Conservation (phyloP, 2,888 invertebrate genomes). For the Heterodera filipjevi region DNA sequence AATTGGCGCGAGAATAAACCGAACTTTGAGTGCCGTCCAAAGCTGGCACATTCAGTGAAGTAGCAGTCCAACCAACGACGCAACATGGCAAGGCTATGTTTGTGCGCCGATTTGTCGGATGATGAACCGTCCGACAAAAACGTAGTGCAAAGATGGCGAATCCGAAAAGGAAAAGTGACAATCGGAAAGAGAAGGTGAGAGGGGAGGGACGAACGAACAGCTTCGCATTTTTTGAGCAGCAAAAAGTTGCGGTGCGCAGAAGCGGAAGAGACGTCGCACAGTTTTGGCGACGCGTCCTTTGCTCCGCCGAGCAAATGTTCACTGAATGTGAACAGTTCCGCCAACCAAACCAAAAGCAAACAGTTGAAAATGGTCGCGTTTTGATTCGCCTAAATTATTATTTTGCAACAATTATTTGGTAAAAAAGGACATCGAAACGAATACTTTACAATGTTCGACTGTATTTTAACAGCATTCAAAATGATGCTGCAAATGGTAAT, state of each 20-base stretch:
- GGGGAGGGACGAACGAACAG: constrained; percentile 16
- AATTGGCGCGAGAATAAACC: neutral
- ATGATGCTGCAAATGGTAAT: too few species aligned
- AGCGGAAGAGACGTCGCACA: constrained; percentile 11
- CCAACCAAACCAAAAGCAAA: constrained; percentile 36
- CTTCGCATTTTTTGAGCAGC: constrained; percentile 30
- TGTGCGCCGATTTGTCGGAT: neutral
- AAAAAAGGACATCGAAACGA: too few species aligned
- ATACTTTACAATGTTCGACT: too few species aligned
- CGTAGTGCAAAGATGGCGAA: neutral
- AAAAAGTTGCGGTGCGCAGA: constrained; percentile 4
- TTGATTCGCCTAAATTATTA: constrained; percentile 33
- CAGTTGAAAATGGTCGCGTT: constrained; percentile 31
- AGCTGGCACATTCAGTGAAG: constrained; percentile 14
- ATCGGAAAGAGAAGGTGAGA: neutral
- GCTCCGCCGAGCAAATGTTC: constrained; percentile 30
- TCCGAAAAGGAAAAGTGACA: neutral
- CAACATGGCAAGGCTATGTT: constrained; percentile 15
- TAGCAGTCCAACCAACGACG: constrained; percentile 37
- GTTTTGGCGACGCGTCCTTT: neutral
- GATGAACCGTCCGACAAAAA: neutral
- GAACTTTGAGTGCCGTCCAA: neutral
- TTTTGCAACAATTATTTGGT: too few species aligned
- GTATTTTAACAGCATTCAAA: too few species aligned
- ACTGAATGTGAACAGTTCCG: constrained; percentile 34